Evolutionary conservation across 2,797 vertebrate genomes (phyloP), one percentile per base, ranked within the genome.

Genomic region (Xerus rutilus): DNA sequence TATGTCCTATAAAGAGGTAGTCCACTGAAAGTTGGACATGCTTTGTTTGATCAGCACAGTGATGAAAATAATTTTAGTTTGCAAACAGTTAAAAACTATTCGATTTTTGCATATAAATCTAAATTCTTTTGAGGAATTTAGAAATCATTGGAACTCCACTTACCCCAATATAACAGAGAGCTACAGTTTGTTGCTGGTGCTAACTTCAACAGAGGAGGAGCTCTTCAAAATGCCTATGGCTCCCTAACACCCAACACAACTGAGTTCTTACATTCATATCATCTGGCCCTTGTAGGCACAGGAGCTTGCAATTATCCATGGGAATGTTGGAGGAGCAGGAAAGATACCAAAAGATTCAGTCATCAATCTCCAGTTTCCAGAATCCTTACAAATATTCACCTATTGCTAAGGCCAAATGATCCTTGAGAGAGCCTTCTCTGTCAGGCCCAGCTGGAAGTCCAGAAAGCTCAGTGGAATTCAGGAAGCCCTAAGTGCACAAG

Each of bases 401-500:
- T 93, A 99, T 99, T 65, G 99, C 98, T 94, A 99, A 98, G 35
- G 99, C 99, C 93, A 99, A 94, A 57, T 98, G 98, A 94, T 99
- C 99, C 59, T 99, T 98, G 12, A 99, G 98, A 67, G 97, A 98
- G 7, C 97, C 94, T 95, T 99, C 98, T 74, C 35, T 88, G 43
- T 98, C 98, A 25, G 97, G 96, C 87, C 98, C 91, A 0, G 81
- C 77, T 8, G 92, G 93, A 69, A 99, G 98, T 92, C 99, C 98
- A 86, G 96, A 97, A 49, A 99, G 98, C 20, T 99, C 99, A 17
- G 99, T 98, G 52, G 98, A 97, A 89, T 85, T 97, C 96, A 99
- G 97, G 83, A 98, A 89, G 95, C 98, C 98, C 99, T 99, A 97
- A 25, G 23, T 28, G 14, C 20, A 62, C 67, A 87, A 82, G 65